Evolutionary conservation across 1,140 invertebrate genomes (phyloP), one percentile per base, ranked within the genome.

Genomic region (Ceratoteleas bidentatus): DNA sequence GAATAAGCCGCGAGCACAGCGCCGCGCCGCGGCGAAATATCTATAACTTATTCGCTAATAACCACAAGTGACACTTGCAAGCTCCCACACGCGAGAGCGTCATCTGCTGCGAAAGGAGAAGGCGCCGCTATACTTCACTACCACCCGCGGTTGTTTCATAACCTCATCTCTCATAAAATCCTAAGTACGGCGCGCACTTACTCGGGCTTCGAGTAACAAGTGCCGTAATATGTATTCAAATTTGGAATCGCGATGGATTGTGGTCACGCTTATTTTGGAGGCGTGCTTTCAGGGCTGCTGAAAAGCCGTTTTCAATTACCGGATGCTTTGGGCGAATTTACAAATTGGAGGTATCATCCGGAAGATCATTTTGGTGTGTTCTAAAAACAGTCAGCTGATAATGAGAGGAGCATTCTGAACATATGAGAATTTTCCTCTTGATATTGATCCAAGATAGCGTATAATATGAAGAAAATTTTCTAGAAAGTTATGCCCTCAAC

Each of bases 21-120:
- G 40, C 40, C 24, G 24, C 24, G 24, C 24, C 57, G 6, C 6
- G 13, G 38, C 40, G 58, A 61, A 49, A 61, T 61, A 61, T 61
- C 58, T 61, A 61, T 61, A 61, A 61, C 58, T 61, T 61, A 61
- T 61, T 61, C 58, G 58, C 58, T 61, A 61, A 49, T 61, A 61
- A 61, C 58, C 58, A 61, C 58, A 61, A 61, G 58, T 61, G 58
- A 61, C 58, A 49, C 58, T 61, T 61, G 58, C 45, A 49, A 49
- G 58, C 58, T 61, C 43, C 58, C 45, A 40, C 9, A 40, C 45
- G 16, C 32, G 24, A 49, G 43, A 49, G 45, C 45, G 45, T 61
- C 58, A 61, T 45, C 58, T 61, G 45, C 49, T 61, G 8, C 43
- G n/a, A 61, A 61, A 61, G 58, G 38, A 60, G 43, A 49, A 61